These are phyloP conservation scores for Macroramphosus scolopax DNA, from an alignment of 2,797 vertebrate genomes.

Conservation along the genomic window DNA sequence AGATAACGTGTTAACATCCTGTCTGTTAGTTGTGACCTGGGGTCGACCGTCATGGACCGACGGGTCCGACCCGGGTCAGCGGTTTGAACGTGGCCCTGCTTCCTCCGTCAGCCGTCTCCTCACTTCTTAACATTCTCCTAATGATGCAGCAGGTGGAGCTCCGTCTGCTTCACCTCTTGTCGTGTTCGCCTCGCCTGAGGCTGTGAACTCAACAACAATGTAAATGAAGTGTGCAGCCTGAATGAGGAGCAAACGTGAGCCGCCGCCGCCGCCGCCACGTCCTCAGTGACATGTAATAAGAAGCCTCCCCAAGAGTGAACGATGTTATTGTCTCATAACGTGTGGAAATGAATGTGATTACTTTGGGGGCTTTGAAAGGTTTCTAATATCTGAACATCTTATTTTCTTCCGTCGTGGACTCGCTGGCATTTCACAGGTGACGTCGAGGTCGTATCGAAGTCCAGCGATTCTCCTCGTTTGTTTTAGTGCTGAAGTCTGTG, in stretches of 20 bases:
- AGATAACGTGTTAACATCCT: too few relatives aligned
- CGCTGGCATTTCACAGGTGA: neutral
- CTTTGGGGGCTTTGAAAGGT: slow-evolving; percentile 6
- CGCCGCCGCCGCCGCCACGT: neutral
- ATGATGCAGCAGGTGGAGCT: too few relatives aligned
- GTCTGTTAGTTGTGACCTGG: too few relatives aligned
- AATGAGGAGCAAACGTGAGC: too few relatives aligned
- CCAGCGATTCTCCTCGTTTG: neutral
- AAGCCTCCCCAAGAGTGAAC: neutral
- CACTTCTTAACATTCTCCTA: too few relatives aligned
- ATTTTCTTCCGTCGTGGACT: slow-evolving; percentile 7
- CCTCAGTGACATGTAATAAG: slow-evolving; percentile 16
- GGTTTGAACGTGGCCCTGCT: too few relatives aligned
- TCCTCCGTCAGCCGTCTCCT: too few relatives aligned
- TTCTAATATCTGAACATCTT: slow-evolving; percentile 23
- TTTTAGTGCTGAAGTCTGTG: neutral
- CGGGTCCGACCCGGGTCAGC: too few relatives aligned
- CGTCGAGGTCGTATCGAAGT: slow-evolving; percentile 11
- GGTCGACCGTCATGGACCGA: too few relatives aligned
- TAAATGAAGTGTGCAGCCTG: slow-evolving; percentile 16
- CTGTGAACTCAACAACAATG: slow-evolving; percentile 12
- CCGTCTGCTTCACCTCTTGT: neutral
- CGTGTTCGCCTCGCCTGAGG: neutral
- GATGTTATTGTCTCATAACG: slow-evolving; percentile 13
- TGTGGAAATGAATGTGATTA: slow-evolving; percentile 6